These are phyloP conservation scores for Alloscopus bannaensis DNA, from an alignment of 2,888 invertebrate genomes.

Conservation along the genomic window DNA sequence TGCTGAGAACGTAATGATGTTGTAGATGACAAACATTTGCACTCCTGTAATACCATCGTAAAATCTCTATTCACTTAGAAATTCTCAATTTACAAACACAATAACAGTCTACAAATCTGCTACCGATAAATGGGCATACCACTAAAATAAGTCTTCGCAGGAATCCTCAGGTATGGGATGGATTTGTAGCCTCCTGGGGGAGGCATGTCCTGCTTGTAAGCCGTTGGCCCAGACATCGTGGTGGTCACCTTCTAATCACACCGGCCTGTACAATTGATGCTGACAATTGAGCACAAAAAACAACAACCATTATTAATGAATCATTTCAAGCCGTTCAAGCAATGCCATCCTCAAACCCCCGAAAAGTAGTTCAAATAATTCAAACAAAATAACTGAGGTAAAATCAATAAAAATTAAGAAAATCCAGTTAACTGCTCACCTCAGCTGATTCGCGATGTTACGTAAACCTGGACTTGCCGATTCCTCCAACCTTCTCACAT, in stretches of 20 bases:
- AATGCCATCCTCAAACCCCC: no score
- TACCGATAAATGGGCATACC: constrained; percentile 77
- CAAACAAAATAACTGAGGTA: no score
- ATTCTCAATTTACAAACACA: not conserved
- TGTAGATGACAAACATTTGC: constrained; percentile 72
- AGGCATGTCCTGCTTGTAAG: constrained; percentile 88
- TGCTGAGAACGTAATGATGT: constrained; percentile 78
- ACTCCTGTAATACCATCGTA: constrained; percentile 71
- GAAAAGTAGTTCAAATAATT: no score
- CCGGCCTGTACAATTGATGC: constrained; percentile 6
- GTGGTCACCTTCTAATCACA: not conserved
- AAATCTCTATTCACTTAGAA: not conserved
- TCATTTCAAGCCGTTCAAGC: no score
- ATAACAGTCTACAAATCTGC: not conserved
- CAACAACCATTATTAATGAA: no score
- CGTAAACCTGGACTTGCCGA: no score
- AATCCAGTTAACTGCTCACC: no score
- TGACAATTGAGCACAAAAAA: no score
- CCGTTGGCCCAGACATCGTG: constrained; percentile 32
- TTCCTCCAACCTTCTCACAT: no score
- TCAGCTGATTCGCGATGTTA: no score
- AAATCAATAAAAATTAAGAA: no score
- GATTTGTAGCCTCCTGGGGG: constrained; percentile 92
- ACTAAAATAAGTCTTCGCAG: constrained; percentile 83
- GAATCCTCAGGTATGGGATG: constrained; percentile 83